Base-by-base conservation (phyloP, 92 coral and sea anemone species). In the Porites lobata region DNA sequence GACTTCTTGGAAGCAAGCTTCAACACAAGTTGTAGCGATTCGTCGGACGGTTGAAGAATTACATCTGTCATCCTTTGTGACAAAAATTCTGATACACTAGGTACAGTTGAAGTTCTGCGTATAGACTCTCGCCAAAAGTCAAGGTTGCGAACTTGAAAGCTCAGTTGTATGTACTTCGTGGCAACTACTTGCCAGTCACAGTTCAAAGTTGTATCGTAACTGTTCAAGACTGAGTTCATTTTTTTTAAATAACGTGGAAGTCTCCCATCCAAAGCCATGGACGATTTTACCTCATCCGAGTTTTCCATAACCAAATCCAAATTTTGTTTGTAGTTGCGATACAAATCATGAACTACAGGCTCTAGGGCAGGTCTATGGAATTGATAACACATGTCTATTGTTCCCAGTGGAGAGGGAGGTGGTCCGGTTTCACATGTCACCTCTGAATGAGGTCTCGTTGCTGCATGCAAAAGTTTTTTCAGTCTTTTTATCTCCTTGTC, bases 111-210 rank as follows among this genome's bases (percentile, higher is more conserved):
- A 56, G 78, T 83, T 57, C 70, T 53, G 50, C 43, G 80, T 9
- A 84, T 53, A 24, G 84, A 73, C 65, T 82, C 53, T 9, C 29
- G 29, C 92, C 92, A 89, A 21, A 68, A 83, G 58, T 78, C 66
- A 9, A 89, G 15, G 62, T 70, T 89, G 52, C 62, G 84, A 18
- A 83, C 77, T 22, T 65, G 85, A 15, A 89, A 89, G 70, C 57
- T 69, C 1, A 89, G 79, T 12, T 85, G 88, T 20, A 68, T 65
- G 72, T 89, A 89, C 85, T 89, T 89, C 15, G 19, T 84, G 0
- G 78, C 81, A 6, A 83, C 15, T 17, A 54, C 53, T 61, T 69
- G 92, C 92, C 92, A 89, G 75, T 89, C 92, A 78, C 92, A 89
- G 64, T 24, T 69, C 43, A 83, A 67, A 2, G 51, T 67, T 6